Conservation (phyloP, 2,888 invertebrate genomes). For the Norana najaformis region DNA sequence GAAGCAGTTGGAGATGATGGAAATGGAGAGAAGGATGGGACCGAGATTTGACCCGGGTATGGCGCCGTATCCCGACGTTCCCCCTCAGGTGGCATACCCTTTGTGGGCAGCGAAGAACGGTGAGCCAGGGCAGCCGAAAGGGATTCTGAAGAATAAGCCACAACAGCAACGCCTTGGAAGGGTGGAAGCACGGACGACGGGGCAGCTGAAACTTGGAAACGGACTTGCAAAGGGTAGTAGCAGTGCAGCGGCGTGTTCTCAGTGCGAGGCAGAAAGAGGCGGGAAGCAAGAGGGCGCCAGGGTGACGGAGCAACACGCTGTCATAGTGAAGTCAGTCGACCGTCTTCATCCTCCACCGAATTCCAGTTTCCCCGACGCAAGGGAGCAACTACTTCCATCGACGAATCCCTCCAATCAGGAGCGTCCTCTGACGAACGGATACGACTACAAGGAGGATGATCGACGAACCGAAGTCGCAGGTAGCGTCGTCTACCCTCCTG, state of each 20-base stretch:
- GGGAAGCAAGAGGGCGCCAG: neutral
- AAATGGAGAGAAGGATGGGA: neutral
- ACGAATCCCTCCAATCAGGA: neutral
- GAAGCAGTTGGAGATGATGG: neutral
- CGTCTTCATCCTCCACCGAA: slow-evolving; percentile 4
- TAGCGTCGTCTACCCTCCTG: neutral
- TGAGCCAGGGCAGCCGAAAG: neutral
- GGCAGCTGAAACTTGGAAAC: neutral
- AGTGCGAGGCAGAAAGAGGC: neutral
- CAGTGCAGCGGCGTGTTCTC: neutral
- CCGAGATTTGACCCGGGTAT: neutral
- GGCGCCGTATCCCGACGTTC: neutral
- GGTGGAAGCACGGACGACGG: neutral
- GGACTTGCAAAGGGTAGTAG: neutral
- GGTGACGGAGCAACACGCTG: neutral
- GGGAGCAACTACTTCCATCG: neutral
- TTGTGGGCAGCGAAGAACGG: neutral
- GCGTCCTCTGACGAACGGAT: no score
- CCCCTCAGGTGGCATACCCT: neutral
- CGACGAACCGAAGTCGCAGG: neutral
- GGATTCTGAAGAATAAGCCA: neutral
- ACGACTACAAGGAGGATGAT: neutral
- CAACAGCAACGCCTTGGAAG: neutral
- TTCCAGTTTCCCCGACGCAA: neutral
- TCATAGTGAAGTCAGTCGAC: neutral